These are phyloP conservation scores for Cyclophora punctaria DNA, from an alignment of 2,888 invertebrate genomes.

Conservation along the genomic window DNA sequence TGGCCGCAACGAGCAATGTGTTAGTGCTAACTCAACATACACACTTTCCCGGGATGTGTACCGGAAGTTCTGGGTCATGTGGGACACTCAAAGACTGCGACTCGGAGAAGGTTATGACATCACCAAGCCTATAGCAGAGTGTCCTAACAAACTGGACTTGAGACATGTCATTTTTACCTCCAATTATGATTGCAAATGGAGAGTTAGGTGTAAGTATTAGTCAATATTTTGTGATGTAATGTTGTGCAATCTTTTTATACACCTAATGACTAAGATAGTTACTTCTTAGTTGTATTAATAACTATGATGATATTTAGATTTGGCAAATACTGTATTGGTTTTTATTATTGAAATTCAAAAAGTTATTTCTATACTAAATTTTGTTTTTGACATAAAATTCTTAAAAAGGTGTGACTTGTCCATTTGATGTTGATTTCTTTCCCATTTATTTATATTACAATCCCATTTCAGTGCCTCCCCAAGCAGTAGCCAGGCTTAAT, in stretches of 20 bases:
- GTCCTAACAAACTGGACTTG: constrained; percentile 20
- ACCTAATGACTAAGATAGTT: too few species aligned
- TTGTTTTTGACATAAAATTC: background rate
- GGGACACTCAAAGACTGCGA: constrained; percentile 35
- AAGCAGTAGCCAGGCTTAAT: constrained; percentile 14
- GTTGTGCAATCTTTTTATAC: too few species aligned
- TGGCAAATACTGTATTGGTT: too few species aligned
- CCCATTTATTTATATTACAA: constrained; percentile 5
- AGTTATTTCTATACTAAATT: constrained; percentile 16
- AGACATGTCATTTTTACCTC: constrained; percentile 32
- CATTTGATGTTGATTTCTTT: background rate
- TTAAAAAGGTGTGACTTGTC: background rate
- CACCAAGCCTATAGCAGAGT: constrained; percentile 23
- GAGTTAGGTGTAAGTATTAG: too few species aligned
- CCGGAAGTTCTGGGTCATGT: constrained; percentile 65
- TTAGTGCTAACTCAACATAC: constrained; percentile 2
- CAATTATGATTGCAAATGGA: constrained; percentile 8
- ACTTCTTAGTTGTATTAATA: too few species aligned
- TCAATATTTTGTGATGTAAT: too few species aligned
- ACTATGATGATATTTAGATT: too few species aligned
- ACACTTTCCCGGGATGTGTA: constrained; percentile 34
- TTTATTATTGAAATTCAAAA: background rate
- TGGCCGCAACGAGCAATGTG: background rate
- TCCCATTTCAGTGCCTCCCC: constrained; percentile 28
- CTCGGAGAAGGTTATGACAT: constrained; percentile 5